Percentiles rank a stretch among this genome's conserved stretches.
phyloP scores from a whole-genome alignment of 2,113 vertebrate species.

The Ia io region DNA sequence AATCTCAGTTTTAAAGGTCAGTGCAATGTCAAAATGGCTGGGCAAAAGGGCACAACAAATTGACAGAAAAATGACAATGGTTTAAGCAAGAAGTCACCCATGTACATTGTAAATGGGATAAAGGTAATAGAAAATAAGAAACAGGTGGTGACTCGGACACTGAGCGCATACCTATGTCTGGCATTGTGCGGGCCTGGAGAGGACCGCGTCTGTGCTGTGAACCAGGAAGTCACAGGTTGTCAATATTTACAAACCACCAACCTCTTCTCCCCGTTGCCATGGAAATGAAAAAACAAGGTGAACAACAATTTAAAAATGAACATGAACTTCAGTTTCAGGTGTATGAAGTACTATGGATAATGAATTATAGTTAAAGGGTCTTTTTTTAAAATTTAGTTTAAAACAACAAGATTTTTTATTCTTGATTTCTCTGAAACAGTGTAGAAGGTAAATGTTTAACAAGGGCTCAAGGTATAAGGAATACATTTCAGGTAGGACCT shows the following conservation, averaged over 20 bases:
- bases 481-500: not conserved
- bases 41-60: not conserved
- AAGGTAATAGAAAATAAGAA: not conserved
- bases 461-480: not conserved
- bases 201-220: not conserved
- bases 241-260: conserved; percentile 62
- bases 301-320: conserved; percentile 25
- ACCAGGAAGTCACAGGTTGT: conserved; percentile 61
- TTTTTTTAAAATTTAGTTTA: not conserved
- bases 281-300: not conserved
- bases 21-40: not conserved
- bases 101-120: not conserved
- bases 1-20: conserved; percentile 11
- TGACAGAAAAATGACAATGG: not conserved
- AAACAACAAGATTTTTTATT: not conserved
- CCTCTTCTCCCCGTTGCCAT: not conserved
- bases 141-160: too few species aligned
- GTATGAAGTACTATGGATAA: not conserved
- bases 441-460: not conserved
- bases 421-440: not conserved
- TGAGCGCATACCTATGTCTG: not conserved
- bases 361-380: not conserved
- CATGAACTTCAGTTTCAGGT: conserved; percentile 27
- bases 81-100: not conserved
- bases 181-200: not conserved